Evolutionary conservation across 2,888 invertebrate genomes (phyloP).

Genomic region (Bellardia pandia): DNA sequence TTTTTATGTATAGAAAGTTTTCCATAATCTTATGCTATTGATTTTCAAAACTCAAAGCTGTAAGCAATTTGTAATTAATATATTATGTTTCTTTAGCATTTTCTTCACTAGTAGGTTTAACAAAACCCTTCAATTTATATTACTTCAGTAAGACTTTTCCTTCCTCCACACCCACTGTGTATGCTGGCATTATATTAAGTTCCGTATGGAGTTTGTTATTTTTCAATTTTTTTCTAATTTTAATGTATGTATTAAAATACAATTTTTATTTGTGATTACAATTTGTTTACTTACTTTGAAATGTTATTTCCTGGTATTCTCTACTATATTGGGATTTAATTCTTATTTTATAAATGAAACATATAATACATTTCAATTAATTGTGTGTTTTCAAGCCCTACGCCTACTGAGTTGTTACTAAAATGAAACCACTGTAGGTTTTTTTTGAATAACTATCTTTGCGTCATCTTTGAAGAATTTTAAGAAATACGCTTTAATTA

Average conservation of each 20-base stretch:
- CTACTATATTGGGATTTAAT: background rate
- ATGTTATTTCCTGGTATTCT: background rate
- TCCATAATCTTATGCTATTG: background rate
- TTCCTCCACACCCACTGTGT: background rate
- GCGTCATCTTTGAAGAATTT: background rate
- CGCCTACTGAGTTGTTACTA: background rate
- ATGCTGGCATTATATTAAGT: background rate
- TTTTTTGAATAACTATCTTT: background rate
- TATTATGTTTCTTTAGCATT: no score
- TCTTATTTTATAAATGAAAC: background rate
- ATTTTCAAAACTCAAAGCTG: no score
- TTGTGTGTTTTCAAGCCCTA: background rate
- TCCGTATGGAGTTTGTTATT: slow-evolving; percentile 1
- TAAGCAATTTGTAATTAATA: no score
- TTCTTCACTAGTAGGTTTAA: no score
- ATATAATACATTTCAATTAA: background rate
- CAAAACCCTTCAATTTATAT: no score
- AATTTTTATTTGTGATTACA: background rate
- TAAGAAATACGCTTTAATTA: background rate
- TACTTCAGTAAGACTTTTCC: no score
- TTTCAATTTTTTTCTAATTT: background rate
- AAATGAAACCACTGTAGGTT: background rate
- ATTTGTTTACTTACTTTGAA: background rate
- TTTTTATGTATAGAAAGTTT: no score
- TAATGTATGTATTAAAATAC: background rate